These are phyloP conservation scores for Psilopogon haemacephalus DNA, from an alignment of 2,113 vertebrate genomes.

Conservation along the genomic window DNA sequence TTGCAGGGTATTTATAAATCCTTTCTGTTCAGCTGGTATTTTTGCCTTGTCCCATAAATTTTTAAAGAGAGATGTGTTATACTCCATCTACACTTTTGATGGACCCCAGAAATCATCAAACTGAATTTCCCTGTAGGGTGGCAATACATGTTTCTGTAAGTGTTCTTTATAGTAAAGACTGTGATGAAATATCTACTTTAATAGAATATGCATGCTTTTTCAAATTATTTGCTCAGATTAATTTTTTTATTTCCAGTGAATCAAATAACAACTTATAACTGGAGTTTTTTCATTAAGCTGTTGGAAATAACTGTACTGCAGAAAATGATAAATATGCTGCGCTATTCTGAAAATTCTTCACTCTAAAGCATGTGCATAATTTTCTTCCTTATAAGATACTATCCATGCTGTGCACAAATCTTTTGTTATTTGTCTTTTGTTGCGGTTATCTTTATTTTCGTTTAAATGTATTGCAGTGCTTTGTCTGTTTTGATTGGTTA, in stretches of 20 bases:
- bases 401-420: slow-evolving; percentile 56
- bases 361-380: slow-evolving; percentile 36
- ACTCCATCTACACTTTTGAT: not conserved
- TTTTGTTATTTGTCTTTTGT: slow-evolving; percentile 37
- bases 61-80: not conserved
- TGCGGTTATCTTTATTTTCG: slow-evolving; percentile 49
- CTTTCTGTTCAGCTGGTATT: not conserved
- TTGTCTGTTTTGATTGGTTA: slow-evolving; percentile 64
- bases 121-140: not conserved
- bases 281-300: slow-evolving; percentile 42
- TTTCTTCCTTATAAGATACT: slow-evolving; percentile 61
- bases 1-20: not conserved
- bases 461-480: slow-evolving; percentile 63
- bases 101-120: not conserved
- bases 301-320: slow-evolving; percentile 14
- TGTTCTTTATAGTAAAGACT: not conserved
- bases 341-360: slow-evolving; percentile 5
- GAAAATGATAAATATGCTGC: not conserved
- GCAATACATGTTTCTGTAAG: not conserved
- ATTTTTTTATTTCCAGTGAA: slow-evolving; percentile 16
- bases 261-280: not conserved
- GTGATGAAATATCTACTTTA: not conserved
- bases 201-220: not conserved
- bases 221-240: not conserved
- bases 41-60: not conserved